Conservation (phyloP, 1,140 invertebrate species). For the Eriosoma lanigerum region DNA sequence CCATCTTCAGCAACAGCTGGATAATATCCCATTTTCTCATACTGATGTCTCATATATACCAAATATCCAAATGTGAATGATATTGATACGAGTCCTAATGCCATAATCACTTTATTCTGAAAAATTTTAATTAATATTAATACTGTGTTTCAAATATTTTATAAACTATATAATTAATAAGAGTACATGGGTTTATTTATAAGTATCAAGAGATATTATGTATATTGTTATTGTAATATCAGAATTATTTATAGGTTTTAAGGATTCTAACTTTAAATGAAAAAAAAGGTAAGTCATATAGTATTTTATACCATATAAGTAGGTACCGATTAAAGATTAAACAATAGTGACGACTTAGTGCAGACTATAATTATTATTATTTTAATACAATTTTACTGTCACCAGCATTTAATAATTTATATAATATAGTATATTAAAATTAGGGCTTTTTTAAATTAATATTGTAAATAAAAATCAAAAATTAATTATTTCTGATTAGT, state of each 20-base stretch:
- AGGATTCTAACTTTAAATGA: background rate
- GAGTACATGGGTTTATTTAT: background rate
- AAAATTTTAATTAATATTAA: slow-evolving; percentile 58
- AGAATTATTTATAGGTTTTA: background rate
- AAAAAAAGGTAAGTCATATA: background rate
- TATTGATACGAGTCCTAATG: slow-evolving; percentile 69
- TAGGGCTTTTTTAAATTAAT: too few relatives aligned
- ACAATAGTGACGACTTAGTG: too few relatives aligned
- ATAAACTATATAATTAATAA: background rate
- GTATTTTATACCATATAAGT: background rate
- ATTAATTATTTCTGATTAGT: too few relatives aligned
- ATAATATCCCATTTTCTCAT: slow-evolving; percentile 76
- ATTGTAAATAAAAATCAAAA: too few relatives aligned
- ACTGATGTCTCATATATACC: slow-evolving; percentile 75
- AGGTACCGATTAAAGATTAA: too few relatives aligned
- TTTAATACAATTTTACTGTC: too few relatives aligned
- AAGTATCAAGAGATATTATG: background rate
- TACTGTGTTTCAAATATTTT: background rate
- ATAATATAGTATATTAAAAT: too few relatives aligned
- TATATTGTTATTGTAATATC: background rate
- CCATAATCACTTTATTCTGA: slow-evolving; percentile 80
- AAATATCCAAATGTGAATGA: slow-evolving; percentile 69
- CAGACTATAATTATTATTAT: too few relatives aligned
- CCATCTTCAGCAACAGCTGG: slow-evolving; percentile 73
- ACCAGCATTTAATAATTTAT: too few relatives aligned